Evolutionary conservation across 2,888 invertebrate species (phyloP), one percentile per base, ranked within the genome.

Genomic region (Hartigia nigra): DNA sequence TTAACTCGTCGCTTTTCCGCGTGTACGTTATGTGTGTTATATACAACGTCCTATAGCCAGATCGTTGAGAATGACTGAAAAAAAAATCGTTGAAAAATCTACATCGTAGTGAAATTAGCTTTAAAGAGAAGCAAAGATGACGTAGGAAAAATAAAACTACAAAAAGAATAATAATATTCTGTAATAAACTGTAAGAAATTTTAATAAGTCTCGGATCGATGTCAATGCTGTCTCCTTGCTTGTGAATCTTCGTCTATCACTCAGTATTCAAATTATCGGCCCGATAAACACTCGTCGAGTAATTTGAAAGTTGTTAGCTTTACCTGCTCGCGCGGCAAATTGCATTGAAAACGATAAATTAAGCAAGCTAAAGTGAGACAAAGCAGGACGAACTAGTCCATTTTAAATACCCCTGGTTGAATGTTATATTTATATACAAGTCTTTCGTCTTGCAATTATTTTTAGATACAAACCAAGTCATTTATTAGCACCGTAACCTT

Each of bases 201-300:
- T 14, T 23, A 55, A 55, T 55, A 23, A 23, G 55, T 55, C 55
- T 39, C 23, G 39, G 23, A 39, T 39, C 39, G 39, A 39, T 39
- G 14, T 1, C 39, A 39, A 39, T 14, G 39, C 39, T 39, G 39
- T 39, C 39, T 55, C 55, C 14, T 23, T 82, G 80, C 83, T 85
- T 84, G 82, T 81, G 81, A 81, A 82, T 77, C 82, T 55, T 55
- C 55, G 23, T 55, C 85, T 82, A 81, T 86, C 85, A 84, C 82
- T 79, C 81, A 81, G 82, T 74, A 82, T 79, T 85, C 79, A 83
- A 86, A 84, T 82, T 85, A 82, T 82, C 79, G 82, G 80, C 75
- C 84, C 84, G 86, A 85, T 86, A 86, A 86, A 84, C 83, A 86
- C 86, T 85, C 82, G 82, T 82, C 77, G 84, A 81, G 83, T 81